Percentiles rank a stretch among this genome's conserved stretches.
These are phyloP conservation scores for Drosophila hydei DNA, from an alignment of 1,140 invertebrate species.

Conservation along the genomic window DNA sequence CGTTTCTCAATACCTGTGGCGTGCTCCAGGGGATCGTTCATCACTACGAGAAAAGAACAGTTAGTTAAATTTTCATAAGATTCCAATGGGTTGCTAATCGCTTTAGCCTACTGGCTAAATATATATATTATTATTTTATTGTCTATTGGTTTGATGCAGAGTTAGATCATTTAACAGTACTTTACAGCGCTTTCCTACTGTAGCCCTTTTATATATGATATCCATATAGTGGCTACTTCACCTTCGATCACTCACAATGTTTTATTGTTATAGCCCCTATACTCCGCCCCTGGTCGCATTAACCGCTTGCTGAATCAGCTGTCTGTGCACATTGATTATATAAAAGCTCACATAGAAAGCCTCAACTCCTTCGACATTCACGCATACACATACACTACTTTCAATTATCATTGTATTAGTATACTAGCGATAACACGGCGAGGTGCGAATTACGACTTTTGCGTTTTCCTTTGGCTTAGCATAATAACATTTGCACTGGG, in stretches of 20 bases:
- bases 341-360: slow-evolving; percentile 3
- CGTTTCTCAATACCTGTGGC: slow-evolving; percentile 96
- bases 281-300: not conserved
- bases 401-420: not conserved
- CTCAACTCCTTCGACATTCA: not conserved
- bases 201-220: too few species aligned
- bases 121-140: too few species aligned
- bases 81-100: too few species aligned
- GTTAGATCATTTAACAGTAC: too few species aligned
- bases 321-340: slow-evolving; percentile 19
- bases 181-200: too few species aligned
- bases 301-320: slow-evolving; percentile 14
- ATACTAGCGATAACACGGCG: not conserved
- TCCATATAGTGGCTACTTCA: not conserved
- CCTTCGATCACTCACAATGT: not conserved
- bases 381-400: not conserved
- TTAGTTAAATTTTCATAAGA: not conserved
- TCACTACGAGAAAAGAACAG: slow-evolving; percentile 84
- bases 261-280: slow-evolving; percentile 1
- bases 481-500: slow-evolving; percentile 48
- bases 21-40: slow-evolving; percentile 95
- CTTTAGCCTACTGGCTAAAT: too few species aligned
- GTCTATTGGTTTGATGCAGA: too few species aligned
- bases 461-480: not conserved
- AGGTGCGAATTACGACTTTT: slow-evolving; percentile 47